These are phyloP conservation scores for Onthophagus sagittarius DNA, from an alignment of 2,888 invertebrate genomes.

Conservation along the genomic window DNA sequence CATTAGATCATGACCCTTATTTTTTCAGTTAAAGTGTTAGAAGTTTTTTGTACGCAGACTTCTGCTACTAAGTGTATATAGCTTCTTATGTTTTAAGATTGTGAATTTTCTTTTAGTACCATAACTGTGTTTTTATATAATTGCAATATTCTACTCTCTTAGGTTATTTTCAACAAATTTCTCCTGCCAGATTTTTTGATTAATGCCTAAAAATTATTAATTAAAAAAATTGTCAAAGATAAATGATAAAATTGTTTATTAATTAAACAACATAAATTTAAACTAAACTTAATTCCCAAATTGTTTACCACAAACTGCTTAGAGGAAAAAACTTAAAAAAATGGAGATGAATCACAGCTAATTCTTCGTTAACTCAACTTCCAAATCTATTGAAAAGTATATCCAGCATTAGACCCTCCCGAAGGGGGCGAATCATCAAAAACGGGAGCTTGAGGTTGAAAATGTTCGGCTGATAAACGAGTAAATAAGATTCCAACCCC, in stretches of 20 bases:
- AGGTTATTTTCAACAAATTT: too few relatives aligned
- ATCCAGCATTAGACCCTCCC: slow-evolving; percentile 38
- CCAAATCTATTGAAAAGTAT: slow-evolving; percentile 21
- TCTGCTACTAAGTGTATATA: too few relatives aligned
- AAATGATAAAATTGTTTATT: not conserved
- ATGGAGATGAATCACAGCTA: slow-evolving; percentile 8
- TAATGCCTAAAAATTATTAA: too few relatives aligned
- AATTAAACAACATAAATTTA: not conserved
- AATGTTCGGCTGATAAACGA: slow-evolving; percentile 87
- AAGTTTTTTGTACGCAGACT: too few relatives aligned
- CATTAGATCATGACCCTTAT: too few relatives aligned
- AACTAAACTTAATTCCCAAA: not conserved
- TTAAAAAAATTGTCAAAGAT: too few relatives aligned
- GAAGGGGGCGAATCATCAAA: slow-evolving; percentile 73
- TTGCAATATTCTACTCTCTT: too few relatives aligned
- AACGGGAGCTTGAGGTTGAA: slow-evolving; percentile 75
- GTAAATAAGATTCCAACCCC: slow-evolving; percentile 95
- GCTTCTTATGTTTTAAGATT: too few relatives aligned
- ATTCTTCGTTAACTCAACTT: not conserved
- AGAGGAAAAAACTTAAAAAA: not conserved
- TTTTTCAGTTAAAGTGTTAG: too few relatives aligned
- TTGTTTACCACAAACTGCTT: not conserved
- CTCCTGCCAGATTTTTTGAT: too few relatives aligned
- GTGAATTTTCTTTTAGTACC: too few relatives aligned
- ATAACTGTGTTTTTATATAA: too few relatives aligned